phyloP scores from a whole-genome alignment of 2,797 vertebrate genomes.

The Heteromormyrus szaboi region DNA sequence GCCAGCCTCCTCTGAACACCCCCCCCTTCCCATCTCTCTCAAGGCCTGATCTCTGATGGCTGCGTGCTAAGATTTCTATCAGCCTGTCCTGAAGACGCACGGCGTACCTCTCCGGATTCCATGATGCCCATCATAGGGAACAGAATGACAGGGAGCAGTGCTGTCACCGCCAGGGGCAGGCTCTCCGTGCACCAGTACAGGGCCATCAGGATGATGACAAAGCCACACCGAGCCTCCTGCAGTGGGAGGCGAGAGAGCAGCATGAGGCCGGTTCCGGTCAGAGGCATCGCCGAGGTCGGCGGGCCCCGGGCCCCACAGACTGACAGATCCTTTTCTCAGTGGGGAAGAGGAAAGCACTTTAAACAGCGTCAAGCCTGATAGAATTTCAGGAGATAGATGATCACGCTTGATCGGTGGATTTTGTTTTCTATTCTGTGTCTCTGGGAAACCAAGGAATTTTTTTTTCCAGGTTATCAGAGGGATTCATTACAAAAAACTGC shows the following conservation, averaged over 20 bases:
- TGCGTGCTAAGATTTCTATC: background rate
- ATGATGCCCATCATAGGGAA: constrained; percentile 90
- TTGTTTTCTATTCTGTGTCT: constrained; percentile 4
- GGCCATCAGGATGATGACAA: constrained; percentile 82
- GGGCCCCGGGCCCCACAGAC: background rate
- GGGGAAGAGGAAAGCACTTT: background rate
- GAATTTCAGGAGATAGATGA: constrained; percentile 28
- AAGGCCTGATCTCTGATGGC: background rate
- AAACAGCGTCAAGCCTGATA: background rate
- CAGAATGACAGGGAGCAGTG: constrained; percentile 78
- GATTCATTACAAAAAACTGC: background rate
- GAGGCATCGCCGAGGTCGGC: too few species aligned
- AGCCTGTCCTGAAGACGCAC: background rate
- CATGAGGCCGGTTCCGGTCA: background rate
- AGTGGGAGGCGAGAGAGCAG: background rate
- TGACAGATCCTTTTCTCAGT: background rate
- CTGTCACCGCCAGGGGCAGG: constrained; percentile 80
- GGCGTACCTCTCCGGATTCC: constrained; percentile 52
- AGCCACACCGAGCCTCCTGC: constrained; percentile 79
- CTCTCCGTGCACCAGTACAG: constrained; percentile 89
- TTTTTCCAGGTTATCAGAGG: background rate
- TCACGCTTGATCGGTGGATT: constrained; percentile 1
- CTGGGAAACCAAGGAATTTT: background rate
- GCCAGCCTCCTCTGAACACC: background rate
- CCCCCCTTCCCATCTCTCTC: background rate